These are phyloP conservation scores for Nipponia nippon DNA, from an alignment of 2,113 vertebrate genomes.

Conservation along the genomic window DNA sequence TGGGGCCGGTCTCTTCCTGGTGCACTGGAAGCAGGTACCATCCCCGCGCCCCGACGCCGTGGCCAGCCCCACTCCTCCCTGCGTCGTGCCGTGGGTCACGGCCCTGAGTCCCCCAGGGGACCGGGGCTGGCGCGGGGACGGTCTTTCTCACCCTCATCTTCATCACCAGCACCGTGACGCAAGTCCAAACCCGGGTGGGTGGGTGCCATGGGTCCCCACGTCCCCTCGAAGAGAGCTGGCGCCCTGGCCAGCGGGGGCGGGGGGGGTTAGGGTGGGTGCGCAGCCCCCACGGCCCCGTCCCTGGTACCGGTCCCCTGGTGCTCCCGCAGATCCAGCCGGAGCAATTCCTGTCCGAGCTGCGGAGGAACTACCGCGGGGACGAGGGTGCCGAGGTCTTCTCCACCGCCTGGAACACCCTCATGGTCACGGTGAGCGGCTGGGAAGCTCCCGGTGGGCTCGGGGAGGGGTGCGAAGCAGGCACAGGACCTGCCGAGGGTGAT, in stretches of 20 bases:
- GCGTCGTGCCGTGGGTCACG: rapidly evolving
- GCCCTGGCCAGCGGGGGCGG: not conserved
- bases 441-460: not conserved
- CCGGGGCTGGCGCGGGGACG: rapidly evolving
- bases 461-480: not conserved
- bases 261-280: not conserved
- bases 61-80: not conserved
- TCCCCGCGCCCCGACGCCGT: rapidly evolving
- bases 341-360: conserved; percentile 23
- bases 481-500: not conserved
- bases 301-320: not conserved
- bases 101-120: not conserved
- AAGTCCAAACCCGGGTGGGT: not conserved
- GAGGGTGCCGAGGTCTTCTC: conserved; percentile 50
- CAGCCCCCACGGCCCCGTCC: not conserved
- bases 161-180: not conserved
- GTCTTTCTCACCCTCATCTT: not conserved
- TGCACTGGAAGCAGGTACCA: conserved; percentile 58
- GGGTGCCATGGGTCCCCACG: not conserved
- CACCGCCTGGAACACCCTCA: conserved; percentile 62
- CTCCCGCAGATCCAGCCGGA: conserved; percentile 35
- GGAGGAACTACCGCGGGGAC: conserved; percentile 36
- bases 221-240: not conserved
- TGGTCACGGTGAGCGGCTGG: conserved; percentile 39
- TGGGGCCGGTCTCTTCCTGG: conserved; percentile 33